Percentiles rank a stretch among this genome's conserved stretches.
Evolutionary conservation across 2,888 invertebrate species (phyloP).

Genomic region (Ophonus ardosiacus): DNA sequence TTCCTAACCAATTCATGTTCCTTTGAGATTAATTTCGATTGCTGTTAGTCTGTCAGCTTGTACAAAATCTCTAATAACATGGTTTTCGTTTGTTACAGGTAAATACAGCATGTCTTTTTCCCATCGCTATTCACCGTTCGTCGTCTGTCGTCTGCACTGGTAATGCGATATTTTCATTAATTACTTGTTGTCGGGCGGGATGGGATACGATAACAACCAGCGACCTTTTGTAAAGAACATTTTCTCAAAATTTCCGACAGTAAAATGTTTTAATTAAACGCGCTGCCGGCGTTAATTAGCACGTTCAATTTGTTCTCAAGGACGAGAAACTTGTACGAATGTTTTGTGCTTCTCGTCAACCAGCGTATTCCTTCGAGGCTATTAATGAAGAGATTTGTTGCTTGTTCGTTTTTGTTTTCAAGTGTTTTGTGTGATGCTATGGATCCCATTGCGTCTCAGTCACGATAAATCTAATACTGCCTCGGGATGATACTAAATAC

Average conservation of each 20-base stretch:
- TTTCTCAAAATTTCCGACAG: slow-evolving; percentile 57
- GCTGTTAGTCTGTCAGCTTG: background rate
- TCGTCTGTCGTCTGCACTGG: slow-evolving; percentile 1
- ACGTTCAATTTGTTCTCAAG: slow-evolving; percentile 62
- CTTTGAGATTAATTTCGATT: slow-evolving; percentile 26
- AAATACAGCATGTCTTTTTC: slow-evolving; percentile 19
- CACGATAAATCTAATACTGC: slow-evolving; percentile 34
- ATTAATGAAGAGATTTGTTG: slow-evolving; percentile 58
- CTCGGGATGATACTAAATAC: slow-evolving; percentile 26
- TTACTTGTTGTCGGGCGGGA: slow-evolving; percentile 38
- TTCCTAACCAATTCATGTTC: slow-evolving; percentile 4
- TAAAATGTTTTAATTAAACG: slow-evolving; percentile 62
- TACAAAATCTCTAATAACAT: slow-evolving; percentile 32
- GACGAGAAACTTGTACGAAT: slow-evolving; percentile 47
- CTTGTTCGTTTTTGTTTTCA: slow-evolving; percentile 53
- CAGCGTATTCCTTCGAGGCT: slow-evolving; percentile 40
- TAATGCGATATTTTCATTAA: slow-evolving; percentile 57
- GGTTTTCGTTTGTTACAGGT: slow-evolving; percentile 52
- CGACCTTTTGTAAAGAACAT: slow-evolving; percentile 35
- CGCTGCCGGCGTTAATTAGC: slow-evolving; percentile 55
- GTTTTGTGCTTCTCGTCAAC: slow-evolving; percentile 45
- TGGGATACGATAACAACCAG: slow-evolving; percentile 31
- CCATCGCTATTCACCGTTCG: background rate
- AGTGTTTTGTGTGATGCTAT: slow-evolving; percentile 49
- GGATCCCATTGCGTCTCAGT: slow-evolving; percentile 14